Evolutionary conservation across 2,113 vertebrate genomes (phyloP).

Genomic region (Smithornis capensis): DNA sequence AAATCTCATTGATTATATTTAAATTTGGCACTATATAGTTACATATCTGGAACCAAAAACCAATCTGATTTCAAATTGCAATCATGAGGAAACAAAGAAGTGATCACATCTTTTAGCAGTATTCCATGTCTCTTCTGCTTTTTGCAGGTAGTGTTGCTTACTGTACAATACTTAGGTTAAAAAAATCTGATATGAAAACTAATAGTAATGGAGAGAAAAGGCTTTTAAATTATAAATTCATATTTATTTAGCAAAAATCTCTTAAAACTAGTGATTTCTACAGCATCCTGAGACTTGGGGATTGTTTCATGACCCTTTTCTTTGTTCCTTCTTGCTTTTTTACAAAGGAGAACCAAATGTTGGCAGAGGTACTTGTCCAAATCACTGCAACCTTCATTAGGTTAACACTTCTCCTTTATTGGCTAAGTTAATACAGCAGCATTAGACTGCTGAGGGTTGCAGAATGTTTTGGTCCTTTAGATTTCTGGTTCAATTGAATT

Average conservation of each 20-base stretch:
- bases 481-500: not conserved
- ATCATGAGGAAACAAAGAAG: not conserved
- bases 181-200: not conserved
- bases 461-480: not conserved
- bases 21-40: not conserved
- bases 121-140: not conserved
- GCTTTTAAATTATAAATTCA: not conserved
- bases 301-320: not conserved
- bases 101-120: not conserved
- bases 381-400: not conserved
- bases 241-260: not conserved
- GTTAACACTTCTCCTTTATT: not conserved
- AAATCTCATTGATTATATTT: not conserved
- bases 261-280: not conserved
- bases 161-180: not conserved
- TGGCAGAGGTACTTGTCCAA: not conserved
- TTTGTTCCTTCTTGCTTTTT: not conserved
- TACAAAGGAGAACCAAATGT: not conserved
- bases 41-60: not conserved
- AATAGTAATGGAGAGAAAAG: not conserved
- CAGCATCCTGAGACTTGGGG: not conserved
- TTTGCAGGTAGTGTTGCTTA: not conserved
- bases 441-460: not conserved
- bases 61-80: not conserved
- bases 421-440: not conserved